phyloP scores from a whole-genome alignment of 2,888 invertebrate species.

The Ectropis crepuscularia region DNA sequence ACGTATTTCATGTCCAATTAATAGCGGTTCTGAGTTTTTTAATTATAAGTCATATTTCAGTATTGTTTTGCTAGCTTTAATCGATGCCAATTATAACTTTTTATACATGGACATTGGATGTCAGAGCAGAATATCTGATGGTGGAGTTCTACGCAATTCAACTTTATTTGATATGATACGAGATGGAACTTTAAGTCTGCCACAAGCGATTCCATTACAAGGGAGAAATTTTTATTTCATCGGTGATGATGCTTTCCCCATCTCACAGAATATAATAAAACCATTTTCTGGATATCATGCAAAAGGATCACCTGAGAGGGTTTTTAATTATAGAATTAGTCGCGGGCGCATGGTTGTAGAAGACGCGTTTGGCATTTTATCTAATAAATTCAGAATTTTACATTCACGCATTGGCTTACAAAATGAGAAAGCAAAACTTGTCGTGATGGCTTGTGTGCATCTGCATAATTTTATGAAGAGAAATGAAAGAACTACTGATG shows the following conservation, averaged over 20 bases:
- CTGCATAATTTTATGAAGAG: slow-evolving; percentile 29
- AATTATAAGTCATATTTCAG: slow-evolving; percentile 43
- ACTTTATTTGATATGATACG: slow-evolving; percentile 31
- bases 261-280: no score
- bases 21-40: slow-evolving; percentile 34
- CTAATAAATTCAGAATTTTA: slow-evolving; percentile 36
- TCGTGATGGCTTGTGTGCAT: slow-evolving; percentile 29
- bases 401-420: slow-evolving; percentile 25
- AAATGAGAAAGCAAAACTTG: slow-evolving; percentile 18
- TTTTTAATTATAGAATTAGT: slow-evolving; percentile 18
- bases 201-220: slow-evolving; percentile 42
- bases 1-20: slow-evolving; percentile 32
- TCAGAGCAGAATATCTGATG: background rate
- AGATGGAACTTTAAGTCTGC: slow-evolving; percentile 39
- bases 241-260: no score
- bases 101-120: background rate
- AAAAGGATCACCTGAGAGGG: slow-evolving; percentile 16
- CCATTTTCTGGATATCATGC: background rate
- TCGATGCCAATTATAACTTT: slow-evolving; percentile 37
- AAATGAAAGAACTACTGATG: slow-evolving; percentile 10
- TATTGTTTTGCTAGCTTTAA: slow-evolving; percentile 41
- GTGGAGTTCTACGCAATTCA: background rate
- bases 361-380: slow-evolving; percentile 2
- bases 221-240: slow-evolving; percentile 39
- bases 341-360: no score